Conservation (phyloP, 2,888 invertebrate species). For the Salpingus planirostris region DNA sequence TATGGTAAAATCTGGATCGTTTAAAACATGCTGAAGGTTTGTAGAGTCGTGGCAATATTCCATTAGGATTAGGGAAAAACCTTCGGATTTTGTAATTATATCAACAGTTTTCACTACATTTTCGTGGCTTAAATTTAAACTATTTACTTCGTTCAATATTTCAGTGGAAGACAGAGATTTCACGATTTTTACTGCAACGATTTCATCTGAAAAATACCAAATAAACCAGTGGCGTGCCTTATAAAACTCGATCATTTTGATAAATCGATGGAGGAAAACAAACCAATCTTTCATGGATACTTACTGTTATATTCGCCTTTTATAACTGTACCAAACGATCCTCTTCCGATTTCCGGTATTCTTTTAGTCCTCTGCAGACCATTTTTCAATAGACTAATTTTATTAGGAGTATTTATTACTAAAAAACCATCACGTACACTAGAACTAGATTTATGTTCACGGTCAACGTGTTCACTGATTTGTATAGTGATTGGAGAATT, state of each 20-base stretch:
- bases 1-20: constrained; percentile 14
- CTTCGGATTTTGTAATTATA: constrained; percentile 21
- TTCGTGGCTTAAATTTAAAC: constrained; percentile 25
- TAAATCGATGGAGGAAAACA: no score
- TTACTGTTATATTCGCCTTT: constrained; percentile 32
- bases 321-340: constrained; percentile 36
- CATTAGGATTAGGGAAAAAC: constrained; percentile 32
- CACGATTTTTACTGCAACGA: constrained; percentile 34
- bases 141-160: constrained; percentile 29
- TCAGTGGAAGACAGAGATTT: constrained; percentile 18
- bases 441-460: no score
- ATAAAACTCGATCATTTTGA: no score
- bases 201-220: constrained; percentile 20
- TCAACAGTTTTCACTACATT: constrained; percentile 32
- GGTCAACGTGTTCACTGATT: no score
- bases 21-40: constrained; percentile 29
- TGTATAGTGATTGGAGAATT: no score
- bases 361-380: constrained; percentile 22
- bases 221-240: no score
- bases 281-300: no score
- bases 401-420: constrained; percentile 25
- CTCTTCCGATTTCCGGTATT: constrained; percentile 31
- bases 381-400: constrained; percentile 24
- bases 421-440: not conserved
- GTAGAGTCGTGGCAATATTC: constrained; percentile 27